Evolutionary conservation across 2,888 invertebrate species (phyloP), one percentile per base, ranked within the genome.

Genomic region (Merodon equestris): DNA sequence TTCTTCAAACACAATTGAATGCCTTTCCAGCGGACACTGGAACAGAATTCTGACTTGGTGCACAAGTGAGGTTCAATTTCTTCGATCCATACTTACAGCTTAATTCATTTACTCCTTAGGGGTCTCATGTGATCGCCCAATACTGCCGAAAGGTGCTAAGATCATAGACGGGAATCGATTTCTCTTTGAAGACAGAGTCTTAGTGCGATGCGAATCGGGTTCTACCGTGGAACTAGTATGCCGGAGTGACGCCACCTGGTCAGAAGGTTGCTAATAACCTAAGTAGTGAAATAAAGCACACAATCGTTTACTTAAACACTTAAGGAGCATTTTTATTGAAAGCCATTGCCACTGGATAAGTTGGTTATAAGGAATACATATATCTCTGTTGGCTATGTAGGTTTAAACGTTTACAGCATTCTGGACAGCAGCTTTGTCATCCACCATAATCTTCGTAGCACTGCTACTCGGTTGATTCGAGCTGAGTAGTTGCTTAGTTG

Each of bases 401-500:
- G n/a, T 57, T 84, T 83, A 88, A 83, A 88, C 88, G 70, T 88
- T 88, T 19, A 88, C 87, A 53, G 87, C 87, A 84, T 88, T 88
- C 73, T 87, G 87, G 36, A 87, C 81, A 19, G 85, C 84, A 60
- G 85, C 85, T 81, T 88, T 88, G 66, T 88, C 88, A 76, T 88
- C 88, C 12, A 86, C 85, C 57, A 88, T 88, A 9, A 87, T 87
- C 75, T 88, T 88, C 15, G 86, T 86, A 27, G 84, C 85, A 42
- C 84, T 83, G 57, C 86, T 85, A 72, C 86, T 84, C 40, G 87
- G 85, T 60, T 86, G 87, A 82, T 89, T 90, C 14, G 91, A 89
- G 67, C 92, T 91, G 82, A 95, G 90, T 82, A 95, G 89, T 86
- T 94, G 93, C 19, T 94, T 91, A 2, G 95, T 94, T 48, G 95